Conservation (phyloP, 2,888 invertebrate genomes). For the Neuroscelio doddi region DNA sequence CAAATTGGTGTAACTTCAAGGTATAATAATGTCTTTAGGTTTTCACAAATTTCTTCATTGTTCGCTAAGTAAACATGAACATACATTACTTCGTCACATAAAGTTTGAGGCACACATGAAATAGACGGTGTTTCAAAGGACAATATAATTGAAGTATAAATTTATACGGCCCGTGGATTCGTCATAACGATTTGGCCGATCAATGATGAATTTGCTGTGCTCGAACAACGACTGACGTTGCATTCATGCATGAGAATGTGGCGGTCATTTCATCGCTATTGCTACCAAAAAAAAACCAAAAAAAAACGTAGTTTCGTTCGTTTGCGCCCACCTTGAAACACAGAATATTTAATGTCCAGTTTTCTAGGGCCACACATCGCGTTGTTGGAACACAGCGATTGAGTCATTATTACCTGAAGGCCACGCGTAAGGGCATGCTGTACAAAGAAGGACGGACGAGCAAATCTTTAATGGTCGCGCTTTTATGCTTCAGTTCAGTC, state of each 20-base stretch:
- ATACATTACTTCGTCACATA: conserved; percentile 1
- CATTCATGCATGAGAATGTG: conserved; percentile 66
- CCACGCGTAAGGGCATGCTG: conserved; percentile 23
- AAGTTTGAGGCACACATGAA: background rate
- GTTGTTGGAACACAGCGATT: conserved; percentile 65
- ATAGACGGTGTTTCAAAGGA: background rate
- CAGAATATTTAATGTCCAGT: conserved; percentile 51
- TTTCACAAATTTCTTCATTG: too few species aligned
- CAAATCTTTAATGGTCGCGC: conserved; percentile 17
- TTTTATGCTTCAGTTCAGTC: conserved; percentile 11
- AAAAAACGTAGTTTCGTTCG: conserved; percentile 53
- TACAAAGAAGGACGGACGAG: conserved; percentile 30
- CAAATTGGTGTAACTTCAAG: too few species aligned
- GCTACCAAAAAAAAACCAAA: conserved; percentile 57
- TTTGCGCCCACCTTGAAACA: conserved; percentile 51
- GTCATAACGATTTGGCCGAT: conserved; percentile 25
- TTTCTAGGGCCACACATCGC: conserved; percentile 64
- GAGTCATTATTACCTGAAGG: conserved; percentile 63
- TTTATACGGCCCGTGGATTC: background rate
- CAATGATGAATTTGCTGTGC: conserved; percentile 63
- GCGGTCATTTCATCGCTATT: conserved; percentile 53
- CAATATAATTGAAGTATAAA: background rate
- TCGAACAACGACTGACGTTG: conserved; percentile 64
- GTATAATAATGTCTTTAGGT: too few species aligned
- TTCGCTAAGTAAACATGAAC: too few species aligned